These are phyloP conservation scores for Pandemis cinnamomeana DNA, from an alignment of 2,888 invertebrate genomes.

Conservation along the genomic window DNA sequence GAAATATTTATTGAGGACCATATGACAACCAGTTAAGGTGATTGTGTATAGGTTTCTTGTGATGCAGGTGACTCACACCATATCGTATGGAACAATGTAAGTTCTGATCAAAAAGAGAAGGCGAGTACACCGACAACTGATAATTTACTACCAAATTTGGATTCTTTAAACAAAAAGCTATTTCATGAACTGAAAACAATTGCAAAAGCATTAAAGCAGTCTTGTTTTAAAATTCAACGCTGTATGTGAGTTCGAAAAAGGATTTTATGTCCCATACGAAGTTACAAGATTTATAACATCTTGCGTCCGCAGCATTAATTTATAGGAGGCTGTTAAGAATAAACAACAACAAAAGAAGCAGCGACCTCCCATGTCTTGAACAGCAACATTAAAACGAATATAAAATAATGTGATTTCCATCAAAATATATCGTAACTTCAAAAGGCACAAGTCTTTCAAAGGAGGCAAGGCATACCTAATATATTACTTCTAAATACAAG, in stretches of 20 bases:
- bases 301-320: conserved; percentile 53
- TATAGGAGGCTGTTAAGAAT: conserved; percentile 39
- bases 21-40: conserved; percentile 47
- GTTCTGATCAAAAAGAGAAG: conserved; percentile 48
- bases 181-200: conserved; percentile 57
- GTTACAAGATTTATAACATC: conserved; percentile 59
- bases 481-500: neutral
- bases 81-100: conserved; percentile 56
- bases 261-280: conserved; percentile 54
- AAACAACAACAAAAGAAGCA: conserved; percentile 29
- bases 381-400: conserved; percentile 18
- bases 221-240: conserved; percentile 7
- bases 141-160: conserved; percentile 62
- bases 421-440: neutral
- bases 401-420: conserved; percentile 3
- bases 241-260: conserved; percentile 41
- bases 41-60: conserved; percentile 44
- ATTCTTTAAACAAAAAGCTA: conserved; percentile 58
- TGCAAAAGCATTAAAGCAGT: conserved; percentile 56
- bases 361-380: conserved; percentile 15
- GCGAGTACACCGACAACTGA: conserved; percentile 54
- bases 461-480: neutral
- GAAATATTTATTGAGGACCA: conserved; percentile 60
- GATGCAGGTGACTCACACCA: conserved; percentile 57
- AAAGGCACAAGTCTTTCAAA: neutral